Evolutionary conservation across 2,797 vertebrate genomes (phyloP).

Genomic region (Euthynnus affinis): DNA sequence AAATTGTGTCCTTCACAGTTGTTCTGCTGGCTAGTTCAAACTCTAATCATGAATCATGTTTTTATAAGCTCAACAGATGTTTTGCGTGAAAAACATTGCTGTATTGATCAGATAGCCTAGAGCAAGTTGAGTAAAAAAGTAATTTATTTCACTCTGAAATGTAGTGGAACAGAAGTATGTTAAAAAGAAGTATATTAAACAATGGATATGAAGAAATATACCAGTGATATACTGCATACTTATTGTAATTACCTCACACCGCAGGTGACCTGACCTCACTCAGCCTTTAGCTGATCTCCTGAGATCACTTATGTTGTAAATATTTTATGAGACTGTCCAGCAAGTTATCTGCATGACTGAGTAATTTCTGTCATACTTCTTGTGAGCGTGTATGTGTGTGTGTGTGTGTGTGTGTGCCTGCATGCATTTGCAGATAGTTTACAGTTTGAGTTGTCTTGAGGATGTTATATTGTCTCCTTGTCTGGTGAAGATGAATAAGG

Average conservation of each 20-base stretch:
- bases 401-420: conserved; percentile 4
- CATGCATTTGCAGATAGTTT: not conserved
- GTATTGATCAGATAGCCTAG: not conserved
- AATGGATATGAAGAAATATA: not conserved
- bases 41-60: not conserved
- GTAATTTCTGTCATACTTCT: not conserved
- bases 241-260: not conserved
- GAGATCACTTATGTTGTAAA: not conserved
- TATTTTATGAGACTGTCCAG: conserved; percentile 28
- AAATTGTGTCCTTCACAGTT: not conserved
- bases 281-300: not conserved
- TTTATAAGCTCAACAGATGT: not conserved
- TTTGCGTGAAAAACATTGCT: not conserved
- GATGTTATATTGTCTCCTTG: conserved; percentile 3
- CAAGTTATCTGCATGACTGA: not conserved
- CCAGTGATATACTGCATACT: not conserved
- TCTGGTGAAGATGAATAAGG: conserved; percentile 2
- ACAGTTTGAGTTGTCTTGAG: conserved; percentile 3
- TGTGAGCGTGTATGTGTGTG: too few relatives aligned
- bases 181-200: not conserved
- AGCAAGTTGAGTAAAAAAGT: not conserved
- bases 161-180: not conserved
- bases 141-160: not conserved
- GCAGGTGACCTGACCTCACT: conserved; percentile 10
- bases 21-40: not conserved